Evolutionary conservation across 2,888 invertebrate species (phyloP).

Genomic region (Timema podura): DNA sequence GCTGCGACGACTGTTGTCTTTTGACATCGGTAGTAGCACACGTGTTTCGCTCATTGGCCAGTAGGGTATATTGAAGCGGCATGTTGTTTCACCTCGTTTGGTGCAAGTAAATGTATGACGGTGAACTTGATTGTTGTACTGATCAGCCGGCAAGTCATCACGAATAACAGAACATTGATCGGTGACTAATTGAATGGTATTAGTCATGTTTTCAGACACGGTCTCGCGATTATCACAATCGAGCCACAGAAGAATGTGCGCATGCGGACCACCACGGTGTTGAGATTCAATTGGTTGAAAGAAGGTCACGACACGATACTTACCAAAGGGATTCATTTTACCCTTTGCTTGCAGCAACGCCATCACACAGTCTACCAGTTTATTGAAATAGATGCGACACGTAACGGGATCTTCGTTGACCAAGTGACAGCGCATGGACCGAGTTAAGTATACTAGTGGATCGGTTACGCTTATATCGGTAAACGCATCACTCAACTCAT

Average conservation of each 20-base stretch:
- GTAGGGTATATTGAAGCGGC: slow-evolving; percentile 2
- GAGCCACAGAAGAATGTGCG: slow-evolving; percentile 7
- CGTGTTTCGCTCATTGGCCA: neutral
- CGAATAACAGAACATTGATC: neutral
- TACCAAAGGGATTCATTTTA: slow-evolving; percentile 34
- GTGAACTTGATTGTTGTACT: neutral
- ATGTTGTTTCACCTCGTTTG: slow-evolving; percentile 9
- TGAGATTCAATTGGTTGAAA: neutral
- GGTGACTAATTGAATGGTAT: slow-evolving; percentile 7
- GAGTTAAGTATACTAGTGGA: slow-evolving; percentile 26
- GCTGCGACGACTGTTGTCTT: neutral
- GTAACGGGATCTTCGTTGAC: slow-evolving; percentile 40
- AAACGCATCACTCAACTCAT: slow-evolving; percentile 35
- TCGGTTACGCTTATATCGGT: slow-evolving; percentile 11
- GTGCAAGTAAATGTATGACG: slow-evolving; percentile 9
- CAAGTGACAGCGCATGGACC: slow-evolving; percentile 30
- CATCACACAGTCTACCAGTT: slow-evolving; percentile 32
- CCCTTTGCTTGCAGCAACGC: slow-evolving; percentile 7
- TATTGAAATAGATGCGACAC: slow-evolving; percentile 38
- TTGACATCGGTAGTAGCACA: neutral
- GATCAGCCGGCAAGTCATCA: neutral
- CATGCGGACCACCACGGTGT: neutral
- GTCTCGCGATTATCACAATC: neutral
- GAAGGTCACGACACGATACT: neutral
- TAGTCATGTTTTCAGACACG: slow-evolving; percentile 7